Evolutionary conservation across 2,888 invertebrate genomes (phyloP).

Genomic region (Abscondita cerata): DNA sequence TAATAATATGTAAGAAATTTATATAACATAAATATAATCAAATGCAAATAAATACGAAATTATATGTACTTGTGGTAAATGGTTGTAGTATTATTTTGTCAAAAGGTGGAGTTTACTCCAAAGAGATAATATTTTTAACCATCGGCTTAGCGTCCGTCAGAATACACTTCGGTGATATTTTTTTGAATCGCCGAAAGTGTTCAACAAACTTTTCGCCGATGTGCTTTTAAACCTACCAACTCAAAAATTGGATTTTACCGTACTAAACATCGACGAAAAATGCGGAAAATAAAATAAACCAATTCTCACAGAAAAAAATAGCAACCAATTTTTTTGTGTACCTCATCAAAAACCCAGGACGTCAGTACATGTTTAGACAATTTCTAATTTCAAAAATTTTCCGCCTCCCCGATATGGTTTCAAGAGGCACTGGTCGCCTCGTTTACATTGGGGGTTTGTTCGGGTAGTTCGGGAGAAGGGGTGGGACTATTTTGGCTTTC

Average conservation of each 20-base stretch:
- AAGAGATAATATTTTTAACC: constrained; percentile 47
- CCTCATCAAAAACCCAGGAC: constrained; percentile 48
- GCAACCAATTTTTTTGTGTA: constrained; percentile 39
- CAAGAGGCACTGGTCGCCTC: constrained; percentile 43
- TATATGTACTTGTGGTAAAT: constrained; percentile 31
- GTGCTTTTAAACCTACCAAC: constrained; percentile 50
- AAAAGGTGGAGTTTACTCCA: constrained; percentile 63
- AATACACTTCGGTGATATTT: constrained; percentile 21
- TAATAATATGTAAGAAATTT: constrained; percentile 18
- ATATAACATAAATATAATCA: constrained; percentile 41
- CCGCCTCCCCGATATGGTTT: constrained; percentile 38
- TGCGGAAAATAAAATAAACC: constrained; percentile 33
- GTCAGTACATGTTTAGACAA: constrained; percentile 42
- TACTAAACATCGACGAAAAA: constrained; percentile 23
- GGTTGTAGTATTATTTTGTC: constrained; percentile 25
- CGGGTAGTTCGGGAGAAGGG: constrained; percentile 44
- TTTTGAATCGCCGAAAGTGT: constrained; percentile 14
- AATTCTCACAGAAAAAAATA: constrained; percentile 35
- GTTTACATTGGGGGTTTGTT: constrained; percentile 38
- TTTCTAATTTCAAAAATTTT: constrained; percentile 41
- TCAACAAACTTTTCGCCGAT: constrained; percentile 28
- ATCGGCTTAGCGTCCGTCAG: constrained; percentile 39
- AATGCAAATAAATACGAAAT: constrained; percentile 53
- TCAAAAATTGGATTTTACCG: constrained; percentile 42
- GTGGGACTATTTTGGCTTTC: constrained; percentile 48